Percentiles rank a stretch among this genome's conserved stretches.
These are phyloP conservation scores for Antechinus flavipes DNA, from an alignment of 2,113 vertebrate species.

Conservation along the genomic window DNA sequence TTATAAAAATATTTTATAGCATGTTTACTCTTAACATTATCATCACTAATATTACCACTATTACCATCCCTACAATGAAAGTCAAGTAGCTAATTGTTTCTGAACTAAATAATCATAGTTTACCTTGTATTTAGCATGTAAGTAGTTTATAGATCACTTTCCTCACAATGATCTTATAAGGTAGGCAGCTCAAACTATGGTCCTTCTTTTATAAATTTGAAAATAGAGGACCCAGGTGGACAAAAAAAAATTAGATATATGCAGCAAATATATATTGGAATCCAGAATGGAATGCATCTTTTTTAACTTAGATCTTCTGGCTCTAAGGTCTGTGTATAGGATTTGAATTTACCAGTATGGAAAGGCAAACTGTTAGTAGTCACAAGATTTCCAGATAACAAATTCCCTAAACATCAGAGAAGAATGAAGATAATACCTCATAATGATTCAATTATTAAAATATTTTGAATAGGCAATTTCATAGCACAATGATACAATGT, in stretches of 20 bases:
- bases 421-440: not conserved
- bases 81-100: not conserved
- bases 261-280: not conserved
- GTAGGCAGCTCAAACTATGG: not conserved
- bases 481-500: not conserved
- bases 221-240: not conserved
- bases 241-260: no score
- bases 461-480: not conserved
- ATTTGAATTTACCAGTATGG: not conserved
- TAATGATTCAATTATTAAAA: not conserved
- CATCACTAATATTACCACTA: not conserved
- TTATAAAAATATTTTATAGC: not conserved
- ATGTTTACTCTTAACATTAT: not conserved
- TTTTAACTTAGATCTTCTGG: not conserved
- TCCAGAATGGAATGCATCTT: not conserved
- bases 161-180: not conserved
- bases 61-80: not conserved
- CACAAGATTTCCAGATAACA: not conserved
- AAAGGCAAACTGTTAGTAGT: not conserved
- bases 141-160: not conserved
- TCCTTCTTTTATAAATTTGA: not conserved
- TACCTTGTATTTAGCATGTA: no score
- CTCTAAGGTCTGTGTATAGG: not conserved
- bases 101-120: not conserved
- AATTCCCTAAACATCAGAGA: not conserved